Evolutionary conservation across 92 coral and sea anemone genomes (phyloP), one percentile per base, ranked within the genome.

Genomic region (Epizoanthus rinbou): DNA sequence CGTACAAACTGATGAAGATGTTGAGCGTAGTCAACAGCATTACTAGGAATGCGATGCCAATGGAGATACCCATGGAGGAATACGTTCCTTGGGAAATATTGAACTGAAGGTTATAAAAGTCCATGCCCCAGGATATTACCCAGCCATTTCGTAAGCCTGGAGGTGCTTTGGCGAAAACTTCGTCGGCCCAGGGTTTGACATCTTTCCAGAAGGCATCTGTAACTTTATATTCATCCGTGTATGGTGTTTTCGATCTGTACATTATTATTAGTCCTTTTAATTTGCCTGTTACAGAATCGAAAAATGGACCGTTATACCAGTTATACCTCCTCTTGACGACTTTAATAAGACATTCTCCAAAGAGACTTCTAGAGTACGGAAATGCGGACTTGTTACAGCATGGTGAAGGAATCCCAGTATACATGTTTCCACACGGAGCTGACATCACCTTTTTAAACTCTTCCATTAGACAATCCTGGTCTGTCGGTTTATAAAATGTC

Each of bases 11-110:
- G 86, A 94, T 89, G 57, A 94, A 91, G 88, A 94, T 88, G 87
- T 96, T 96, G 58, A 96, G 88, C 0, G 99, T 90, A 47, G 99
- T 93, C 41, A 92, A 76, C 86, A 94, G 73, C 97, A 96, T 96
- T 39, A 94, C 93, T 9, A 69, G 64, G 73, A 96, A 91, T n/a
- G 99, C 95, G 43, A 94, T 93, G 35, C 91, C 99, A 24, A 96
- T 87, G 1, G 99, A 92, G 19, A 96, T 89, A 0, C 98, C 93
- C 86, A 96, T 79, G 3, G 98, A 96, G 2, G 96, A 86, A 35
- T 81, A 74, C 6, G 98, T 96, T 18, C 98, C 95, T 19, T 80
- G 63, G 5, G 92, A 87, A 13, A 96, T 89, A 62, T 92, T 85
- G n/a, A 73, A 72, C 73, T 96, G 99, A 47, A 96, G 74, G 17